A percentile compares a stretch with the other conserved stretches of the same genome.
Evolutionary conservation across 2,888 invertebrate species (phyloP).

Genomic region (Lypha dubia): DNA sequence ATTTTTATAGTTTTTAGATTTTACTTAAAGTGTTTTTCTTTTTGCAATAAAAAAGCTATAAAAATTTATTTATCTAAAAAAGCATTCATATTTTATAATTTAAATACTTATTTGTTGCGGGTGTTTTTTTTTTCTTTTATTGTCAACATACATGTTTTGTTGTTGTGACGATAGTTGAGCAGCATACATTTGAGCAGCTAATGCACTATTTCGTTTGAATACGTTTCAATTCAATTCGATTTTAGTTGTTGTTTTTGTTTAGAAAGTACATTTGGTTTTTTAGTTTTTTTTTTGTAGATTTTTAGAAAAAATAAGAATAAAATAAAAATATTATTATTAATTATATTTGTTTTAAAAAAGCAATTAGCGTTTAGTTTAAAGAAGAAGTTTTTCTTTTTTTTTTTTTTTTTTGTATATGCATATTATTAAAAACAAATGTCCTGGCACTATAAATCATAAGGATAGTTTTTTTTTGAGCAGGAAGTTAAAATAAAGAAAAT

Average conservation of each 20-base stretch:
- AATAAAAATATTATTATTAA: conserved; percentile 72
- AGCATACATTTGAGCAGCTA: conserved; percentile 98
- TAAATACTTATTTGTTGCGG: conserved; percentile 69
- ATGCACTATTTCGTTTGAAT: conserved; percentile 88
- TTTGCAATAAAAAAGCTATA: conserved; percentile 64
- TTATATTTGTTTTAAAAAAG: conserved; percentile 69
- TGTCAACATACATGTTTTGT: conserved; percentile 94
- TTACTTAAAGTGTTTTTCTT: too few species aligned
- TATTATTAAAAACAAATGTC: conserved; percentile 77
- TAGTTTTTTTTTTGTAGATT: conserved; percentile 45
- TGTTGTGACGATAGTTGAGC: conserved; percentile 95
- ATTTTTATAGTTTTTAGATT: conserved; percentile 55
- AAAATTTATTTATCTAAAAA: conserved; percentile 59
- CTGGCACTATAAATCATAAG: conserved; percentile 80
- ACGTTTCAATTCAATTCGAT: conserved; percentile 71
- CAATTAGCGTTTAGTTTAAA: conserved; percentile 70
- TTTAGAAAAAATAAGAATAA: conserved; percentile 70
- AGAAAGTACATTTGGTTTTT: conserved; percentile 60
- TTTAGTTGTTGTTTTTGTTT: conserved; percentile 42
- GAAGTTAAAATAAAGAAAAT: conserved; percentile 49
- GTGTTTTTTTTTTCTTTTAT: conserved; percentile 36
- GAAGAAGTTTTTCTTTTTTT: too few species aligned
- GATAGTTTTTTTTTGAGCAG: conserved; percentile 52
- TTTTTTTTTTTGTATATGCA: conserved; percentile 44
- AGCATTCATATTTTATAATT: conserved; percentile 61